A percentile compares a stretch with the other conserved stretches of the same genome.
Conservation (phyloP, 2,797 vertebrate genomes). For the Ptychadena robeensis region DNA sequence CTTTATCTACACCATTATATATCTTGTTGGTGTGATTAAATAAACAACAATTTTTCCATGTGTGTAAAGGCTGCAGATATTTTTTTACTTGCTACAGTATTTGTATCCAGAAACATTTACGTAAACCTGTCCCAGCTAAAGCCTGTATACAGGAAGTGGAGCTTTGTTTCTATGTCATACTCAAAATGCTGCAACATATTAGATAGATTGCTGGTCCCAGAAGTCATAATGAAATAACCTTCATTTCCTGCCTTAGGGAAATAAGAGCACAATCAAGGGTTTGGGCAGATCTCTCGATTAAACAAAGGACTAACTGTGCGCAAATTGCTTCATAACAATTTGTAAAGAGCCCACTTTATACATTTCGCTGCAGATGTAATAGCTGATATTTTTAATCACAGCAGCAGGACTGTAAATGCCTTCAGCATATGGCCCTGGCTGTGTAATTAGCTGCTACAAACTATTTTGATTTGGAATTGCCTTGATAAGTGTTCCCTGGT, state of each 20-base stretch:
- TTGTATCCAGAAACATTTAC: slow-evolving; percentile 68
- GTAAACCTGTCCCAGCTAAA: slow-evolving; percentile 84
- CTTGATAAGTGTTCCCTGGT: slow-evolving; percentile 68
- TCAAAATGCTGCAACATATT: slow-evolving; percentile 88
- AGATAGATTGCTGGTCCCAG: slow-evolving; percentile 86
- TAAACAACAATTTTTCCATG: slow-evolving; percentile 73
- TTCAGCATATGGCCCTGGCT: slow-evolving; percentile 66
- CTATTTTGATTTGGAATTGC: slow-evolving; percentile 73
- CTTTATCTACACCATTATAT: no score
- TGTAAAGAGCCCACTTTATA: slow-evolving; percentile 81
- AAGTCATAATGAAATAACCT: slow-evolving; percentile 87
- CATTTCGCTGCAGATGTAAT: slow-evolving; percentile 85
- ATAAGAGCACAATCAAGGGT: slow-evolving; percentile 81
- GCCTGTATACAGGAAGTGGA: slow-evolving; percentile 74
- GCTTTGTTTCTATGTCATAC: slow-evolving; percentile 88
- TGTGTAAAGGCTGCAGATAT: slow-evolving; percentile 72
- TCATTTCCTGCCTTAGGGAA: slow-evolving; percentile 82
- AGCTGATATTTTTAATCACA: slow-evolving; percentile 78
- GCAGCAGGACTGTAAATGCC: slow-evolving; percentile 69
- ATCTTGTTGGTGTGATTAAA: slow-evolving; percentile 70
- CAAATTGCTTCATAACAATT: slow-evolving; percentile 82
- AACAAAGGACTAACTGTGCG: slow-evolving; percentile 84
- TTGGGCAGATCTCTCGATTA: slow-evolving; percentile 82
- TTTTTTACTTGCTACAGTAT: slow-evolving; percentile 76
- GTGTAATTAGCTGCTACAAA: slow-evolving; percentile 72